Base-by-base conservation (phyloP, 2,888 invertebrate genomes). In the Sympetrum striolatum region DNA sequence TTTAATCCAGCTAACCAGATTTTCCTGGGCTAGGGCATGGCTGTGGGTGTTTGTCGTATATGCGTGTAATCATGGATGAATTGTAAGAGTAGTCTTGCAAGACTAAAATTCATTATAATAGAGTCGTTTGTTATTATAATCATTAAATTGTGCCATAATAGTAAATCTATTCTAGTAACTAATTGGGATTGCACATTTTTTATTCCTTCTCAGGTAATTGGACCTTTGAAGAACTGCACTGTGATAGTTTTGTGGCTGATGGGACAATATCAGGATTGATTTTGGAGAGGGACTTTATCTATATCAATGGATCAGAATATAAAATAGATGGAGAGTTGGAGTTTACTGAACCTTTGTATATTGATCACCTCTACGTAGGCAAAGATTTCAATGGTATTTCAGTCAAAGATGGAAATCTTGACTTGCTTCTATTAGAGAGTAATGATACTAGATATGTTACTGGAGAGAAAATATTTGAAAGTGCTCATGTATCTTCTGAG, bases 221-320 rank as follows among this genome's bases (percentile, higher is more conserved):
- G 86, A 60, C 6, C 3, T 48, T 80, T 53, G 58, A 79, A 53
- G 53, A 58, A 60, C 91, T 95, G 8, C 93, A 92, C 35, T 93
- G 95, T 2, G 93, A 94, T 90, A 93, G 95, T 44, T 92, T 95
- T 18, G 92, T 93, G 22, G 92, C 95, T 22, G 92, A 92, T 3
- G 95, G 94, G n/a, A 93, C 93, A 18, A 92, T 96, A 0, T 96
- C 96, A 92, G 93, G 94, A 15, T 92, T 94, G 5, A 93, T 93
- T 90, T 93, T 96, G 92, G 91, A 93, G 0, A 92, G 94, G 14
- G 86, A 86, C 39, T 86, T 86, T 10, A 60, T 86, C 22, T 35
- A 39, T 35, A 86, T 93, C 35, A 93, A 93, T 22, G 92, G 92
- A n/a, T 94, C 94, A 22, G 93, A 92, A 73, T 95, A 93, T 92